Evolutionary conservation across 2,888 invertebrate genomes (phyloP).

Genomic region (Galeruca laticollis): DNA sequence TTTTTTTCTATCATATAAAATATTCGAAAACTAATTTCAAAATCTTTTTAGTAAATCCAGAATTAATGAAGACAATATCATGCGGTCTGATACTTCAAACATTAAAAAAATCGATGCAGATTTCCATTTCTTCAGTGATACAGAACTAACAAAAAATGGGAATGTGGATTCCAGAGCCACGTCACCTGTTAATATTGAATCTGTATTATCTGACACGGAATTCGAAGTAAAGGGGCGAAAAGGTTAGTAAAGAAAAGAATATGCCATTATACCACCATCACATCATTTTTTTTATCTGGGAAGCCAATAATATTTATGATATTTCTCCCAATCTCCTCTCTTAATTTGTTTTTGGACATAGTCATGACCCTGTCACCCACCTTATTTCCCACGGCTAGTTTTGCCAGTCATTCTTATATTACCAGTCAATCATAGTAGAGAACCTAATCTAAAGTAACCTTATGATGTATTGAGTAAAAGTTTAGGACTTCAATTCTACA

Average conservation of each 20-base stretch:
- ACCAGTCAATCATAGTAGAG: too few relatives aligned
- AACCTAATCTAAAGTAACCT: too few relatives aligned
- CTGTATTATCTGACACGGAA: constrained; percentile 90
- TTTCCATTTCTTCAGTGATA: constrained; percentile 93
- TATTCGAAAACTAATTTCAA: neutral
- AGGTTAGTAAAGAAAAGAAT: constrained; percentile 59
- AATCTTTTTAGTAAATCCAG: constrained; percentile 34
- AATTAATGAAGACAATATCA: constrained; percentile 36
- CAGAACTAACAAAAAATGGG: constrained; percentile 81
- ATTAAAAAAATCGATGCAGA: constrained; percentile 71
- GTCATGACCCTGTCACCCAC: too few relatives aligned
- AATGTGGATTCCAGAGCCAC: constrained; percentile 74
- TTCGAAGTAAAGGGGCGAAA: constrained; percentile 77
- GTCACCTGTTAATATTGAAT: constrained; percentile 76
- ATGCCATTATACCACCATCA: too few relatives aligned
- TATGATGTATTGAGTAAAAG: too few relatives aligned
- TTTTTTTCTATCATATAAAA: neutral
- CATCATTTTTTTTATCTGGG: too few relatives aligned
- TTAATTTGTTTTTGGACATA: too few relatives aligned
- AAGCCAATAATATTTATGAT: too few relatives aligned
- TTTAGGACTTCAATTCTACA: too few relatives aligned
- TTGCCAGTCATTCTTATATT: too few relatives aligned
- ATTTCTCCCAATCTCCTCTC: too few relatives aligned
- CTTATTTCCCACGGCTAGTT: too few relatives aligned
- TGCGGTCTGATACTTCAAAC: constrained; percentile 43